These are phyloP conservation scores for Xylota sylvarum DNA, from an alignment of 2,888 invertebrate genomes.

Conservation along the genomic window DNA sequence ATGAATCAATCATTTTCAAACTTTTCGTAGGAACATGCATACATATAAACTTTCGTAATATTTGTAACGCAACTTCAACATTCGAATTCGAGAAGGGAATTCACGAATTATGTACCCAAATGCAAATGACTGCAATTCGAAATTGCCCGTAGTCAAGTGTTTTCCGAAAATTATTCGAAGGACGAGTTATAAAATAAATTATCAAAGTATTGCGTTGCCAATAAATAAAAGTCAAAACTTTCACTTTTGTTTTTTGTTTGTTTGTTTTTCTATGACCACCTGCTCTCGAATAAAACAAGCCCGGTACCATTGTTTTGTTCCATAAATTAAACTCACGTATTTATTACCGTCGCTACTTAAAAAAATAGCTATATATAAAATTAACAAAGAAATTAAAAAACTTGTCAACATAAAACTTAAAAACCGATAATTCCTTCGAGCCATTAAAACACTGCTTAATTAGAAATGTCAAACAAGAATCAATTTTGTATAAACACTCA, in stretches of 20 bases:
- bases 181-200: background rate
- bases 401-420: conserved; percentile 51
- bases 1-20: no score
- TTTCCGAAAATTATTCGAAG: background rate
- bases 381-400: conserved; percentile 11
- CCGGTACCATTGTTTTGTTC: background rate
- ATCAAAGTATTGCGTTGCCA: background rate
- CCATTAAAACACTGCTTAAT: conserved; percentile 57
- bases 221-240: background rate
- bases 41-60: no score
- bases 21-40: no score
- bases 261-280: background rate
- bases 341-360: conserved; percentile 31
- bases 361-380: background rate
- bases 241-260: background rate
- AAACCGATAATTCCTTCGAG: conserved; percentile 40
- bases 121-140: no score
- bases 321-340: conserved; percentile 1
- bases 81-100: no score
- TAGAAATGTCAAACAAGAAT: conserved; percentile 70
- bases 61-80: no score
- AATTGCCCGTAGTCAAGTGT: no score
- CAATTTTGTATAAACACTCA: conserved; percentile 49
- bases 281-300: conserved; percentile 5
- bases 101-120: no score